Evolutionary conservation across 1,140 invertebrate genomes (phyloP).

Genomic region (Ips typographus): DNA sequence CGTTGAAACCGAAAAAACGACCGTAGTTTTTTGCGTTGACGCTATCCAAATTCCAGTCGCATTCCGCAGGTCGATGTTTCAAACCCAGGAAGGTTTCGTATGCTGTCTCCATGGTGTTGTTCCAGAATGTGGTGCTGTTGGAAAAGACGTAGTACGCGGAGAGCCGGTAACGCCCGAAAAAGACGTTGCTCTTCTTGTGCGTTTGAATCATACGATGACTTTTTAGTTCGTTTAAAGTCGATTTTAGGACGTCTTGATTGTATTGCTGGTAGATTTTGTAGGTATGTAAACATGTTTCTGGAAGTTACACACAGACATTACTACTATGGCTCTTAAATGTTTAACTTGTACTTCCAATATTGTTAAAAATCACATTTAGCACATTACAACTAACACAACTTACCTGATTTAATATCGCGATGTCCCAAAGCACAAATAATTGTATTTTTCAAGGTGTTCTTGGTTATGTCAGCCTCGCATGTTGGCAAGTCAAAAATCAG

Average conservation of each 20-base stretch:
- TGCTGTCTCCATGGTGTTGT: constrained; percentile 27
- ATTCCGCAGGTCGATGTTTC: constrained; percentile 7
- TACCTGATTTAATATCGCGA: constrained; percentile 53
- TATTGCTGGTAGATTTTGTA: constrained; percentile 73
- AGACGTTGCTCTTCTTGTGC: constrained; percentile 50
- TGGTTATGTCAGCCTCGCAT: constrained; percentile 56
- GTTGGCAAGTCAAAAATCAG: constrained; percentile 50
- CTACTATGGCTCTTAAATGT: not conserved
- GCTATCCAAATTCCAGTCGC: constrained; percentile 2
- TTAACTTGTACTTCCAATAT: not conserved
- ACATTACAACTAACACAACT: not conserved
- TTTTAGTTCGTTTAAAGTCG: constrained; percentile 61
- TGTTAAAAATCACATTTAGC: not conserved
- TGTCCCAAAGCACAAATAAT: constrained; percentile 66
- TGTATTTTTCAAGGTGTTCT: constrained; percentile 55
- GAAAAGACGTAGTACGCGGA: constrained; percentile 35
- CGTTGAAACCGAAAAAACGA: constrained; percentile 38
- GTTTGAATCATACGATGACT: constrained; percentile 60
- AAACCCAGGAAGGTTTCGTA: constrained; percentile 25
- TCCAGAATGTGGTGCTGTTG: constrained; percentile 24
- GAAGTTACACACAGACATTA: constrained; percentile 26
- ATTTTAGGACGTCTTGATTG: constrained; percentile 61
- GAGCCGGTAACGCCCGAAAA: constrained; percentile 36
- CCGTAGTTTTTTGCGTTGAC: constrained; percentile 29
- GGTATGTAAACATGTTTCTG: constrained; percentile 64